Conservation (phyloP, 2,888 invertebrate species). For the Drosophila peninsularis region DNA sequence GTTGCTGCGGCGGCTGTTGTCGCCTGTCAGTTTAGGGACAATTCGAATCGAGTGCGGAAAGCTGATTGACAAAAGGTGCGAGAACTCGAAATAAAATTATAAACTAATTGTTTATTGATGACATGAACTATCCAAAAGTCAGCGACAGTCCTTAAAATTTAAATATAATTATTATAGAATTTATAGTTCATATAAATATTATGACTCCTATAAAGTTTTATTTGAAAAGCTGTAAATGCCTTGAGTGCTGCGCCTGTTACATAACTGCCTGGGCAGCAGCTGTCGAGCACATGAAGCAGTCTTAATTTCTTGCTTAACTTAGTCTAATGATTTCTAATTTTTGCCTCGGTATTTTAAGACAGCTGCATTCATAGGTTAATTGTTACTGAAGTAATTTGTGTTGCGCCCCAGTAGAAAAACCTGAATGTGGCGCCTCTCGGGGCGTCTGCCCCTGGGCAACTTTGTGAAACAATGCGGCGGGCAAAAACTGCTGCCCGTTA, state of each 20-base stretch:
- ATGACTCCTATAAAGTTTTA: too few species aligned
- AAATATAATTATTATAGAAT: neutral
- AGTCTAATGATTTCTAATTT: slow-evolving; percentile 31
- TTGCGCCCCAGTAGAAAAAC: slow-evolving; percentile 8
- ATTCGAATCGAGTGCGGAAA: slow-evolving; percentile 37
- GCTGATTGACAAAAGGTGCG: neutral
- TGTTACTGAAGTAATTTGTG: slow-evolving; percentile 25
- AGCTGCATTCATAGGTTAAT: slow-evolving; percentile 32
- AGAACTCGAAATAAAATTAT: neutral
- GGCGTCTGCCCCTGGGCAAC: slow-evolving; percentile 57
- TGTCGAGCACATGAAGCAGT: slow-evolving; percentile 5
- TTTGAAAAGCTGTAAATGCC: neutral
- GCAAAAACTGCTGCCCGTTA: slow-evolving; percentile 13
- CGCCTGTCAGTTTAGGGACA: slow-evolving; percentile 46
- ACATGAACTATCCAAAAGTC: neutral
- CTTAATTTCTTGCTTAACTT: slow-evolving; percentile 33
- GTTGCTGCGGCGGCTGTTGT: slow-evolving; percentile 54
- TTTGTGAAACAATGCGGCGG: slow-evolving; percentile 58
- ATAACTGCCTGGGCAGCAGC: slow-evolving; percentile 5
- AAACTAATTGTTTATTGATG: too few species aligned
- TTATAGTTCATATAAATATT: neutral
- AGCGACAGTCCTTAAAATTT: neutral
- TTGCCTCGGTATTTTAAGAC: slow-evolving; percentile 2
- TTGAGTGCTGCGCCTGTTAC: neutral
- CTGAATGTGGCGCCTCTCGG: slow-evolving; percentile 48